Conservation (phyloP, 1,140 invertebrate genomes). For the Phymorhynchus buccinoides region DNA sequence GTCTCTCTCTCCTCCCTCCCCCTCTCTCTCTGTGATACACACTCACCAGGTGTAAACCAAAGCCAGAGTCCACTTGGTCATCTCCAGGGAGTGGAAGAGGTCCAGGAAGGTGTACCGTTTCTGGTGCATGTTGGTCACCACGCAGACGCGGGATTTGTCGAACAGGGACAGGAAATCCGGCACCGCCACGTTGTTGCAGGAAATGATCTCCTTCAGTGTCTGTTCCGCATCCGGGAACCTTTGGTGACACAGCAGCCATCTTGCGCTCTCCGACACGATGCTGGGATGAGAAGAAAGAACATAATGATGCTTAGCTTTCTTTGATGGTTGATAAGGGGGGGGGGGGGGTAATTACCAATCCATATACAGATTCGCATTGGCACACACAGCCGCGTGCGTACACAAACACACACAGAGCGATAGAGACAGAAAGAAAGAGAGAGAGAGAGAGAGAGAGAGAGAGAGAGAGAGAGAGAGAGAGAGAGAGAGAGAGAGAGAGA, state of each 20-base stretch:
- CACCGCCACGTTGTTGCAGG: conserved; percentile 58
- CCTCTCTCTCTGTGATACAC: too few relatives aligned
- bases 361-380: too few relatives aligned
- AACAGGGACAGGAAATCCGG: conserved; percentile 59
- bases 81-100: conserved; percentile 55
- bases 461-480: not conserved
- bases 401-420: too few relatives aligned
- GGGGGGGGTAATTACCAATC: too few relatives aligned
- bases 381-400: too few relatives aligned
- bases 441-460: not conserved
- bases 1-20: too few relatives aligned
- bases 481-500: not conserved
- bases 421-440: not conserved
- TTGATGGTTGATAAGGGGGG: too few relatives aligned
- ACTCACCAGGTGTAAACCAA: conserved; percentile 58
- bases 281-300: conserved; percentile 48
- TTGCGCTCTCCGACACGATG: conserved; percentile 62
- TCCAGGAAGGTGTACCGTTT: conserved; percentile 62
- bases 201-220: conserved; percentile 59
- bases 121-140: conserved; percentile 63
- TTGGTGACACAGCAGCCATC: conserved; percentile 65
- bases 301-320: too few relatives aligned
- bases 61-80: conserved; percentile 54
- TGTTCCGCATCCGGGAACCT: conserved; percentile 58
- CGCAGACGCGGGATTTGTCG: conserved; percentile 57